A percentile compares a stretch with the other conserved stretches of the same genome.
phyloP scores from a whole-genome alignment of 2,113 vertebrate species.

The Hemichromis elongatus region DNA sequence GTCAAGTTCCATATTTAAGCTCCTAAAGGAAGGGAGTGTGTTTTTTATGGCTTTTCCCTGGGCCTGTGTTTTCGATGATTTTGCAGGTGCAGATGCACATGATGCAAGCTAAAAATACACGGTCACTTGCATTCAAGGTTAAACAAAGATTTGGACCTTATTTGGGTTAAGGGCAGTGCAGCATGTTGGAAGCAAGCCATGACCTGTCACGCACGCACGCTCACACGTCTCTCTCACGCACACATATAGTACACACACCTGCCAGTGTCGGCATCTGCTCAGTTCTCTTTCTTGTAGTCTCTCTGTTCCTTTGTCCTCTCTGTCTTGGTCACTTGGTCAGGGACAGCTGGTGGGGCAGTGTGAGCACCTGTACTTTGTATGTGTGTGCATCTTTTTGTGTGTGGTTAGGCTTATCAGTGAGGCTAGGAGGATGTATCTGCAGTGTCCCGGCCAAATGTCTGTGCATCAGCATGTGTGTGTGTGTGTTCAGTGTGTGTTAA shows the following conservation, averaged over 20 bases:
- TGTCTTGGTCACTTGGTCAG: slow-evolving; percentile 37
- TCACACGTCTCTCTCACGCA: neutral
- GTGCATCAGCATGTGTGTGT: neutral
- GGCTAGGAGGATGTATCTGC: slow-evolving; percentile 5
- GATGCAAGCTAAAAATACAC: neutral
- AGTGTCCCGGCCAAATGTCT: slow-evolving; percentile 21
- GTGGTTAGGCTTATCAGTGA: slow-evolving; percentile 7
- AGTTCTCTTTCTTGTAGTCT: slow-evolving; percentile 19
- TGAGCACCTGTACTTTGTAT: slow-evolving; percentile 48
- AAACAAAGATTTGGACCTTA: slow-evolving; percentile 54
- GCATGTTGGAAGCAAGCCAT: slow-evolving; percentile 42
- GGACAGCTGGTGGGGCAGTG: slow-evolving; percentile 58
- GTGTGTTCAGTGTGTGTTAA: neutral
- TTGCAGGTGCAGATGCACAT: neutral
- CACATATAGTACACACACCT: slow-evolving; percentile 1
- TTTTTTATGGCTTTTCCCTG: neutral
- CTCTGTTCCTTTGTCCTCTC: slow-evolving; percentile 48
- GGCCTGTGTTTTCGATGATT: neutral
- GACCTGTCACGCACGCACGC: neutral
- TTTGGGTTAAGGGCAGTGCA: slow-evolving; percentile 59
- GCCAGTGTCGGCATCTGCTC: slow-evolving; percentile 29
- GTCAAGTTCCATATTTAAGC: neutral
- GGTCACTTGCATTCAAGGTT: slow-evolving; percentile 42
- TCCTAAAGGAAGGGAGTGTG: neutral
- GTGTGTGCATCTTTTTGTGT: slow-evolving; percentile 3